Percentiles rank a stretch among this genome's conserved stretches.
These are phyloP conservation scores for Brachyopa scutellaris DNA, from an alignment of 2,888 invertebrate genomes.

Conservation along the genomic window DNA sequence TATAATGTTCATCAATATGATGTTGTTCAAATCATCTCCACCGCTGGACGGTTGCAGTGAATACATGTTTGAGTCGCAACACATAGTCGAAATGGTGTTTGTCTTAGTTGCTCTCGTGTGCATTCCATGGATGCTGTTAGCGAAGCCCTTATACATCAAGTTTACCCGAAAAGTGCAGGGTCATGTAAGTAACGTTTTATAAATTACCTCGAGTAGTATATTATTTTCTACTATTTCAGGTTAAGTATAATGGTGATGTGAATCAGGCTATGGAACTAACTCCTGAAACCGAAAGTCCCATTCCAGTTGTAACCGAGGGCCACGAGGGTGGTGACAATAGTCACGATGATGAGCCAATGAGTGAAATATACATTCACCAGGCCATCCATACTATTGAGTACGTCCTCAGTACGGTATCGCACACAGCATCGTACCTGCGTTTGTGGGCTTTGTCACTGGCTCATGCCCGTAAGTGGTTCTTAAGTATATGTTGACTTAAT, in stretches of 20 bases:
- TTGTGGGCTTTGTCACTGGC: conserved; percentile 97
- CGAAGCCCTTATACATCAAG: conserved; percentile 92
- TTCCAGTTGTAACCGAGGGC: conserved; percentile 76
- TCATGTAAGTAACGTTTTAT: conserved; percentile 81
- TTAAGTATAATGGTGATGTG: conserved; percentile 84
- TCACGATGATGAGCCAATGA: conserved; percentile 86
- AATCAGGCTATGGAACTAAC: conserved; percentile 87
- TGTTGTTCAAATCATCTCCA: conserved; percentile 84
- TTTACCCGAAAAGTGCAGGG: conserved; percentile 82
- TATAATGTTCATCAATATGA: conserved; percentile 91
- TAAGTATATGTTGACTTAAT: too few species aligned
- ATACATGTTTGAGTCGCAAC: conserved; percentile 88
- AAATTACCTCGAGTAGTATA: background rate
- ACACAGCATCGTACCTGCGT: conserved; percentile 97
- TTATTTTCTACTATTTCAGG: conserved; percentile 64
- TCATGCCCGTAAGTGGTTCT: conserved; percentile 90
- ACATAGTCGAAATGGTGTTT: conserved; percentile 88
- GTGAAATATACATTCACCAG: conserved; percentile 95
- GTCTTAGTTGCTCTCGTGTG: conserved; percentile 91
- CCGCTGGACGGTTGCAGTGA: conserved; percentile 83
- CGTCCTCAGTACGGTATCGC: conserved; percentile 96
- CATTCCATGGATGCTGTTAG: conserved; percentile 96
- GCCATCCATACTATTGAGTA: conserved; percentile 98
- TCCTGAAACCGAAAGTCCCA: conserved; percentile 80
- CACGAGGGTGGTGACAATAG: conserved; percentile 76